Evolutionary conservation across 2,888 invertebrate genomes (phyloP), one percentile per base, ranked within the genome.

Genomic region (Drosophila greeni): DNA sequence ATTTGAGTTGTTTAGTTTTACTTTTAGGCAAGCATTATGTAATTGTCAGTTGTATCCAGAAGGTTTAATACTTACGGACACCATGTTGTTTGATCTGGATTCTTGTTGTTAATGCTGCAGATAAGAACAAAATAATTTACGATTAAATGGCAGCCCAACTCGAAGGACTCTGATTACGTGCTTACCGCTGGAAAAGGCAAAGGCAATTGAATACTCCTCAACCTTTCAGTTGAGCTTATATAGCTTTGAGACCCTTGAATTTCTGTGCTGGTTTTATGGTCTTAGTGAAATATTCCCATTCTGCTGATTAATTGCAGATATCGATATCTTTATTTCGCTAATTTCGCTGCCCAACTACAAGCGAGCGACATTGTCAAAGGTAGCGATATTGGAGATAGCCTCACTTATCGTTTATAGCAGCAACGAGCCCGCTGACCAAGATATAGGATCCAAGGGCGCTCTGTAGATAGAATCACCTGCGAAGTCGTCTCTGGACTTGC

Each of bases 21-120:
- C 18, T 29, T 45, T 8, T 0, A 18, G 20, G 42, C 9, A n/a
- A 24, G 11, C 2, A 14, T 45, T 31, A 45, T 45, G 18, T n/a
- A 48, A 52, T n/a, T 16, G 1, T 14, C 1, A 2, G 9, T 8
- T 8, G 14, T 57, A 49, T 36, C 40, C 24, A 33, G 9, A 1
- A 20, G 16, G 39, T 8, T 1, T 5, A 48, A 49, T 52, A 78
- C 78, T 78, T 70, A 76, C 78, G 20, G 78, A 74, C 45, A 78
- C 78, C 78, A 78, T 76, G 48, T 65, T 77, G 65, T 20, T 20
- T 11, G 16, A 18, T n/a, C 16, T 36, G 45, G 26, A 45, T 55
- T 26, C 47, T 61, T 43, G 55, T 59, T 71, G 24, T 20, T 54
- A 48, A 23, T 43, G 49, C 56, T 56, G 36, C 20, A 40, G 31